These are phyloP conservation scores for Thamnophis sirtalis DNA, from an alignment of 2,113 vertebrate genomes.

Conservation along the genomic window DNA sequence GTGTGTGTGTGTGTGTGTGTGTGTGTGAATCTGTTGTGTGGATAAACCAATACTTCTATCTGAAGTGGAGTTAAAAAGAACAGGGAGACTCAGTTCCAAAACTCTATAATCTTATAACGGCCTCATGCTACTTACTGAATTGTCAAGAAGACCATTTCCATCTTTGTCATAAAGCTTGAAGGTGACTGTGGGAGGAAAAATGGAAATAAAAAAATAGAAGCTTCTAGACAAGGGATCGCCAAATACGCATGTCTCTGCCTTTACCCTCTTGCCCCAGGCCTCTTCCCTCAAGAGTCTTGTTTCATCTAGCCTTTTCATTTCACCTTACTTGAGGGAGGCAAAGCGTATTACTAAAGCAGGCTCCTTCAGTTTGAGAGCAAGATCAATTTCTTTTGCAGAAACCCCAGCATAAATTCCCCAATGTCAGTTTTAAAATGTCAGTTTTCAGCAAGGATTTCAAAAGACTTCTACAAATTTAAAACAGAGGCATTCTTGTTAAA, in stretches of 20 bases:
- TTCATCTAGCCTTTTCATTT: not conserved
- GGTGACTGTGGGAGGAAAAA: slow-evolving; percentile 70
- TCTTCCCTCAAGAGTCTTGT: not conserved
- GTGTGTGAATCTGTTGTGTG: too few relatives aligned
- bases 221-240: not conserved
- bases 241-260: not conserved
- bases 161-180: slow-evolving; percentile 93
- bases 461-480: not conserved
- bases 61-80: not conserved
- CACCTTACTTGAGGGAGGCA: not conserved
- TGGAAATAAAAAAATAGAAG: not conserved
- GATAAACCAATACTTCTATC: not conserved
- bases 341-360: not conserved
- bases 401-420: not conserved
- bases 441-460: not conserved
- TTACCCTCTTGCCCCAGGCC: not conserved
- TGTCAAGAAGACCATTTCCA: slow-evolving; percentile 86
- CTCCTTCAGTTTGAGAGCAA: not conserved
- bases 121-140: slow-evolving; percentile 74
- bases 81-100: not conserved
- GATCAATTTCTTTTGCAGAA: not conserved
- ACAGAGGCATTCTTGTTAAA: not conserved
- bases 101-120: not conserved
- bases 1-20: too few relatives aligned
- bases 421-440: not conserved